These are phyloP conservation scores for Cinclus cinclus DNA, from an alignment of 2,113 vertebrate species.

Conservation along the genomic window DNA sequence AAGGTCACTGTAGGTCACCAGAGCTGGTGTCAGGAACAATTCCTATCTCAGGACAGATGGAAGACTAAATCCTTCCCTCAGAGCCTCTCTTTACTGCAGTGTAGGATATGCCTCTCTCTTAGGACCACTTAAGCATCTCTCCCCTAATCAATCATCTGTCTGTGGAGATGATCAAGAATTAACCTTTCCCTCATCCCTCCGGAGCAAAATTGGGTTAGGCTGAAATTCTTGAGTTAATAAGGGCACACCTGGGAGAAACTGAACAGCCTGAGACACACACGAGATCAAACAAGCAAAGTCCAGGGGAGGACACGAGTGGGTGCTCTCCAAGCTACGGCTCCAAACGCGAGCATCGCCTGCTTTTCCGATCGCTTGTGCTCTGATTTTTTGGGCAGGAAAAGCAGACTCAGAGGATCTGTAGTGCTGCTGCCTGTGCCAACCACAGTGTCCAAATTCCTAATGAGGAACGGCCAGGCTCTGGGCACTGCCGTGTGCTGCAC, in stretches of 20 bases:
- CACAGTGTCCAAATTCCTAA: not conserved
- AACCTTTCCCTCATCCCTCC: not conserved
- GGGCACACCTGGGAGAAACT: not conserved
- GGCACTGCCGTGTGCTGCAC: not conserved
- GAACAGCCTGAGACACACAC: fast-evolving
- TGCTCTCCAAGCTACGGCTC: not conserved
- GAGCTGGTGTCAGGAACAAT: not conserved
- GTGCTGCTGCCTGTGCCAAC: not conserved
- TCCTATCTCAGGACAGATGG: not conserved
- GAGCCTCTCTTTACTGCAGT: not conserved
- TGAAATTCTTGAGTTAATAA: not conserved
- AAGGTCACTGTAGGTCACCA: not conserved
- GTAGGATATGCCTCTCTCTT: not conserved
- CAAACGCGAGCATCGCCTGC: fast-evolving
- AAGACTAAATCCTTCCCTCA: not conserved
- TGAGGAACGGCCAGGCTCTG: not conserved
- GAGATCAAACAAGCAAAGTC: not conserved
- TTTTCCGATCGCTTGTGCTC: not conserved
- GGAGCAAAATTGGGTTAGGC: not conserved
- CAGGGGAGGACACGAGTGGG: not conserved
- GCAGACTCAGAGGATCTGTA: fast-evolving
- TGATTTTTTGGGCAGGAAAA: not conserved
- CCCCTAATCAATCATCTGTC: not conserved
- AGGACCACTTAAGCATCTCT: not conserved
- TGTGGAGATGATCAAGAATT: not conserved